These are phyloP conservation scores for Ochropacha duplaris DNA, from an alignment of 2,888 invertebrate species.

Conservation along the genomic window DNA sequence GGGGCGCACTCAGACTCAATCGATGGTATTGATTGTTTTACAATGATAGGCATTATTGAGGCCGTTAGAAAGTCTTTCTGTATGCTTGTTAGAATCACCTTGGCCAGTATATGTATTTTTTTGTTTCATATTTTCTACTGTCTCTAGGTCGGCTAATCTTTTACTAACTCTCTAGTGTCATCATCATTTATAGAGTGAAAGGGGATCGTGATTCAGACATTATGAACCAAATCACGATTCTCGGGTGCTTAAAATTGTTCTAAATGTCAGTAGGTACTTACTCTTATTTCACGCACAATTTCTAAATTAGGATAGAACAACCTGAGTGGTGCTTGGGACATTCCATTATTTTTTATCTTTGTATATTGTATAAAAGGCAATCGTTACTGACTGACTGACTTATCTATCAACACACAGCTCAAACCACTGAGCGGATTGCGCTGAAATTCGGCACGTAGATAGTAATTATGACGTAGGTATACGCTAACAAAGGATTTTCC, in stretches of 20 bases:
- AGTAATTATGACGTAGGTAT: no score
- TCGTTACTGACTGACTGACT: no score
- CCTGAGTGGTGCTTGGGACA: background rate
- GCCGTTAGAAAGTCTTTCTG: background rate
- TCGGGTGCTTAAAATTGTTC: conserved; percentile 14
- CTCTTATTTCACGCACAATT: conserved; percentile 19
- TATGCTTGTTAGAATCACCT: background rate
- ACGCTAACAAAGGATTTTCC: no score
- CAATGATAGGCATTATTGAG: background rate
- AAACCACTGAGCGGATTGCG: no score
- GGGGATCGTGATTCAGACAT: conserved; percentile 5
- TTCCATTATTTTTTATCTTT: no score
- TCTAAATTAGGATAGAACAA: background rate
- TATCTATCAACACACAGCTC: no score
- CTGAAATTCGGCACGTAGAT: no score
- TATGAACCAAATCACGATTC: background rate
- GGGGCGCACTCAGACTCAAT: conserved; percentile 9
- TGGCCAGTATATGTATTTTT: no score
- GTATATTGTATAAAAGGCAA: no score
- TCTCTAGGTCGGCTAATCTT: background rate
- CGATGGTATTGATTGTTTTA: background rate
- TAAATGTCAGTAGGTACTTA: conserved; percentile 13
- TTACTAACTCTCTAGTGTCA: background rate
- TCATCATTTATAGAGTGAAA: conserved; percentile 6
- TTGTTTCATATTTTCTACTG: background rate